Conservation (phyloP, 2,888 invertebrate species). For the Julus scandinavius region DNA sequence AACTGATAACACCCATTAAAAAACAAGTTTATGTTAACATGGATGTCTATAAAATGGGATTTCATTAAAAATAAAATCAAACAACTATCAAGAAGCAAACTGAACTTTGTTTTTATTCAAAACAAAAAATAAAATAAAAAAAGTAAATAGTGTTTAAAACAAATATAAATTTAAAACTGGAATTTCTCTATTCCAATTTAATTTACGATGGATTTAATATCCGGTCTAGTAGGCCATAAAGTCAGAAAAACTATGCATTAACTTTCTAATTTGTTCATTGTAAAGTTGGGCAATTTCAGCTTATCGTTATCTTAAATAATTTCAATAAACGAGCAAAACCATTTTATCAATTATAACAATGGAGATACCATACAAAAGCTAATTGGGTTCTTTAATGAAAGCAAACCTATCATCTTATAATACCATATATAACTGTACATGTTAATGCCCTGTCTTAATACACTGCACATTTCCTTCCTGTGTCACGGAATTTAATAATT, state of each 20-base stretch:
- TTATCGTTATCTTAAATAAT: too few species aligned
- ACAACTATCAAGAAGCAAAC: neutral
- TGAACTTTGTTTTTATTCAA: neutral
- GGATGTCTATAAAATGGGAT: neutral
- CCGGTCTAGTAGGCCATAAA: too few species aligned
- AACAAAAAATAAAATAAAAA: too few species aligned
- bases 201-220: too few species aligned
- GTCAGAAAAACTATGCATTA: too few species aligned
- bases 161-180: too few species aligned
- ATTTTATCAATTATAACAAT: too few species aligned
- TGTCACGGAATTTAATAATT: neutral
- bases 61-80: neutral
- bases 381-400: neutral
- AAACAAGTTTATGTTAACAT: neutral
- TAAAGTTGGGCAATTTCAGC: neutral
- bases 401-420: neutral
- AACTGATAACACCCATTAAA: neutral
- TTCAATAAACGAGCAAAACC: too few species aligned
- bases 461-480: neutral
- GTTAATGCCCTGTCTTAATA: conserved; percentile 6
- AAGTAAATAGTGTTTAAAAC: too few species aligned
- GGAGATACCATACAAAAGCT: neutral
- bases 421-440: neutral
- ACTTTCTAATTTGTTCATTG: too few species aligned
- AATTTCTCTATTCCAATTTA: too few species aligned